Percentiles rank a stretch among this genome's conserved stretches.
phyloP scores from a whole-genome alignment of 1,140 invertebrate genomes.

The Tetragonula clypearis region DNA sequence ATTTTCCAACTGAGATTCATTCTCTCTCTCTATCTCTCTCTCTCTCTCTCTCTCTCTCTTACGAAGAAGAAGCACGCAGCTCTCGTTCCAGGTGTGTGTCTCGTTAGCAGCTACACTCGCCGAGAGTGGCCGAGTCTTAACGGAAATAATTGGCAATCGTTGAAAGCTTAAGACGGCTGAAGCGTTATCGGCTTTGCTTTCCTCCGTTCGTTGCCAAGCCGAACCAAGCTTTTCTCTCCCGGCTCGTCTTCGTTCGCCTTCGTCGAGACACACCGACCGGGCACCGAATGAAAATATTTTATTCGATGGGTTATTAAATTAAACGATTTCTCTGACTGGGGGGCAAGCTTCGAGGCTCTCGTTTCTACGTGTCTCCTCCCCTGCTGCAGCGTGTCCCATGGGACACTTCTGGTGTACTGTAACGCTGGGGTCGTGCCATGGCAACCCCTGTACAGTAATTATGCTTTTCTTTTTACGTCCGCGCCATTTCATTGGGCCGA shows the following conservation, averaged over 20 bases:
- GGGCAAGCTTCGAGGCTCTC: constrained; percentile 40
- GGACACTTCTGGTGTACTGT: constrained; percentile 77
- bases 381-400: constrained; percentile 64
- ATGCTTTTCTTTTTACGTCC: constrained; percentile 80
- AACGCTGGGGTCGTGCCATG: constrained; percentile 73
- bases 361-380: constrained; percentile 9
- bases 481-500: constrained; percentile 78
- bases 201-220: not conserved
- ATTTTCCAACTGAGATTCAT: not conserved
- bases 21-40: too few species aligned
- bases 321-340: constrained; percentile 76
- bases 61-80: too few species aligned
- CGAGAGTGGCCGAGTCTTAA: constrained; percentile 50
- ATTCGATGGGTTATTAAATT: constrained; percentile 78
- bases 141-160: constrained; percentile 73
- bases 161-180: constrained; percentile 64
- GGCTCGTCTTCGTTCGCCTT: not conserved
- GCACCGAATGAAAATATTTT: constrained; percentile 65
- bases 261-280: not conserved
- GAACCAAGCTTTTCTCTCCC: not conserved
- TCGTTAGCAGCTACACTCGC: constrained; percentile 64
- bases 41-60: too few species aligned
- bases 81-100: not conserved
- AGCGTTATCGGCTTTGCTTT: constrained; percentile 37
- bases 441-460: constrained; percentile 80